phyloP scores from a whole-genome alignment of 2,113 vertebrate genomes.

The Solea solea region DNA sequence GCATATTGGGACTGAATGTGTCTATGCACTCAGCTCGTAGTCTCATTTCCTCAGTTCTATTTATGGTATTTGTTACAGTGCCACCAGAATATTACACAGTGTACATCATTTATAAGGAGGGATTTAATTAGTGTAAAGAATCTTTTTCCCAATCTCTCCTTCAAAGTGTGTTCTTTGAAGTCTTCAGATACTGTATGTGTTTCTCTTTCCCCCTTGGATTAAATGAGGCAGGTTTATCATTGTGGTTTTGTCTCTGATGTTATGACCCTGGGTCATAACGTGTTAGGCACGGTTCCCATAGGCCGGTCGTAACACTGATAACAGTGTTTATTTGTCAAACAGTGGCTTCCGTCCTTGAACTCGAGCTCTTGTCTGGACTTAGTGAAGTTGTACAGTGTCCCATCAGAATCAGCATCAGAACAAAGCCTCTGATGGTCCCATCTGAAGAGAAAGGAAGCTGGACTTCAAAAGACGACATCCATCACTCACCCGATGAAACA shows the following conservation, averaged over 20 bases:
- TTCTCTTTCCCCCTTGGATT: conserved; percentile 16
- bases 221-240: conserved; percentile 40
- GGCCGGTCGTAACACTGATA: no score
- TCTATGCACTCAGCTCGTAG: not conserved
- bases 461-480: not conserved
- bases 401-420: not conserved
- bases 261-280: no score
- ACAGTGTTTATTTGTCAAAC: conserved; percentile 39
- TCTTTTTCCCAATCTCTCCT: not conserved
- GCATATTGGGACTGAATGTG: not conserved
- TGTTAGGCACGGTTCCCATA: no score
- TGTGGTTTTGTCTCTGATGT: conserved; percentile 4
- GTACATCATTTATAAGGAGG: not conserved
- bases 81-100: not conserved
- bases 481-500: not conserved
- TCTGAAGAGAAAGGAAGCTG: not conserved
- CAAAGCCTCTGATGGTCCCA: not conserved
- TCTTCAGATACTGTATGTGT: conserved; percentile 1
- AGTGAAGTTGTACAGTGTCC: not conserved
- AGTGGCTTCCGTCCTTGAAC: conserved; percentile 12
- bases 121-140: conserved; percentile 1
- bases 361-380: conserved; percentile 6
- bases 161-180: conserved; percentile 3
- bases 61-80: not conserved
- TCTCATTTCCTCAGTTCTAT: conserved; percentile 17